Evolutionary conservation across 2,797 vertebrate genomes (phyloP), one percentile per base, ranked within the genome.

Genomic region (Anomalospiza imberbis): DNA sequence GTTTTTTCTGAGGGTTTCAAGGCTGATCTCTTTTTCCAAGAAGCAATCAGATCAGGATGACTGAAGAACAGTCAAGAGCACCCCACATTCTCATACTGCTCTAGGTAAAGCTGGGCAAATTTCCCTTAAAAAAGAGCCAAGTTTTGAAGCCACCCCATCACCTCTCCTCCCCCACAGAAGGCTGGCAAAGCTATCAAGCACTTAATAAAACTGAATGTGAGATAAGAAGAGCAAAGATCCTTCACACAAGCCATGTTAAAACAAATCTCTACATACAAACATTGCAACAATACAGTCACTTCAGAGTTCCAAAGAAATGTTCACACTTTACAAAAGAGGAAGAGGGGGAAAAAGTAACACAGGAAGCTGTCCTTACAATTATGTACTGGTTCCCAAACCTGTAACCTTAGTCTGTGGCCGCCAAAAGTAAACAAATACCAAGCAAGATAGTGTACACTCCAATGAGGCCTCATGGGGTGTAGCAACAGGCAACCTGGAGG

Each of bases 221-320:
- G 91, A 92, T 89, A 89, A 95, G 67, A 95, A 60, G 85, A 95
- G 90, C 71, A 77, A 94, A 92, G 86, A 63, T 90, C 36, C 77
- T 94, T 83, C 63, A 77, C 89, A 93, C 71, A 80, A 94, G 86
- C 72, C 84, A 71, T 87, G 82, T 95, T 70, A 94, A 94, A 80
- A 93, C 22, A 62, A 94, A 96, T 72, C 32, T 93, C 92, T 89
- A 82, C 82, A 81, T 89, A 96, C 94, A 81, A 83, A 96, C 57
- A 55, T 91, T 89, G 53, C 57, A 93, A 93, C 75, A 0, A 93
- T 40, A 88, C 65, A 54, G 70, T 81, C 94, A 97, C 89, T 76
- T 91, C 93, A 92, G 90, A 80, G 68, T 94, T 94, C 74, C 87
- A 88, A 94, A 94, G 68, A 94, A 94, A 94, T 88, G 47, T 71